Base-by-base conservation (phyloP, 1,140 invertebrate genomes). In the Hyles vespertilio region DNA sequence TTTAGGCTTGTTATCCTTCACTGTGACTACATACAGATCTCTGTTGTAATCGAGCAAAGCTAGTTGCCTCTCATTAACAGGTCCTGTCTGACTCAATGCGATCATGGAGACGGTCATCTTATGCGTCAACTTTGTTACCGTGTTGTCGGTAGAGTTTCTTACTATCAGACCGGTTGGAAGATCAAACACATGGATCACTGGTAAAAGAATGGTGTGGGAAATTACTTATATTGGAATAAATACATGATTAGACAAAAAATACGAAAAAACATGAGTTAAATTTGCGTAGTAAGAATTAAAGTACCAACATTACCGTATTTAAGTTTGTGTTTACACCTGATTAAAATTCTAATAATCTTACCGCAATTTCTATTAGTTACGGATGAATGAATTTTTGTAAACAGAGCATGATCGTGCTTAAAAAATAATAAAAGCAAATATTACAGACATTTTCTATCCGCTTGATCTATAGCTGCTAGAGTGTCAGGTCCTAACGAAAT, bases 101-200 rank as follows among this genome's bases (percentile, higher is more conserved):
- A 98, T 87, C 70, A 94, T 92, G 12, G 92, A 90, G 2, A 97
- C 91, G 8, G 93, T 92, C 70, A 92, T 89, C 22, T 94, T 93
- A 71, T 92, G 93, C 70, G 91, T 83, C 56, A 89, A 91, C 89
- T 80, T 91, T 68, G 80, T 89, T 83, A 89, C 89, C 12, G 92
- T 92, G 81, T 96, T 95, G 48, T 90, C 88, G 1, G 80, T 67
- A 34, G 87, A 86, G 56, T 71, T 93, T 87, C 69, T 94, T 77
- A 64, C 92, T 84, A 89, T 95, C 92, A 71, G 93, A 93, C 82
- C 92, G 91, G 65, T 92, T 75, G 89, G 89, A 8, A 97, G 89
- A 79, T 98, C 97, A 78, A 97, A 94, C n/a, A 98, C 91, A 69
- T 97, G 95, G 40, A 98, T 89, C 33, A 93, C 94, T 96, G 77